Evolutionary conservation across 2,797 vertebrate species (phyloP).

Genomic region (Botia kubotai): DNA sequence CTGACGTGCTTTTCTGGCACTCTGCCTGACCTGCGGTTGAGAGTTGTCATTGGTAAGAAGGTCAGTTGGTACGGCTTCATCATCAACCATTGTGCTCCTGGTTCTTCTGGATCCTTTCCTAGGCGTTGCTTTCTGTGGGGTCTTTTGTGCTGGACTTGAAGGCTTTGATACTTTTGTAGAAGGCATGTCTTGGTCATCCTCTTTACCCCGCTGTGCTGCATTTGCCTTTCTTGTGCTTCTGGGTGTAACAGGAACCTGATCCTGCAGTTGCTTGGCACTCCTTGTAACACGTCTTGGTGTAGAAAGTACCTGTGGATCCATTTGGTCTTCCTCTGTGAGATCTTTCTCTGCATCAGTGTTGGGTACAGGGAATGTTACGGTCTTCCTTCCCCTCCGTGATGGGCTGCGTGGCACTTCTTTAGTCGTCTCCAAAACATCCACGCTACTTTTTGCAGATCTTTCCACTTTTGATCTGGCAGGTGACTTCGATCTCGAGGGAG

Average conservation of each 20-base stretch:
- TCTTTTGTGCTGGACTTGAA: constrained; percentile 54
- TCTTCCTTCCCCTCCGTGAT: constrained; percentile 66
- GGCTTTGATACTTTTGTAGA: constrained; percentile 50
- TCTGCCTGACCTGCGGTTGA: constrained; percentile 55
- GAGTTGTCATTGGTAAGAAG: constrained; percentile 16
- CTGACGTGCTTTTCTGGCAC: constrained; percentile 55
- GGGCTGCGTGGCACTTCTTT: constrained; percentile 65
- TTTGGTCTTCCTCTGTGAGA: constrained; percentile 54
- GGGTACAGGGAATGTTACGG: constrained; percentile 65
- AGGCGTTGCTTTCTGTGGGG: constrained; percentile 61
- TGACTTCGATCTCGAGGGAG: constrained; percentile 7
- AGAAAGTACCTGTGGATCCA: constrained; percentile 52
- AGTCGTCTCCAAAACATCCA: constrained; percentile 38
- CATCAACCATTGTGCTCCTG: constrained; percentile 29
- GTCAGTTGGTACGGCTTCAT: constrained; percentile 41
- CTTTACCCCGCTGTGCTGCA: constrained; percentile 38
- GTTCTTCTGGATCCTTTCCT: constrained; percentile 60
- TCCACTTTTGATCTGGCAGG: constrained; percentile 18
- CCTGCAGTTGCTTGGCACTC: constrained; percentile 67
- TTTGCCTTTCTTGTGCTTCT: constrained; percentile 74
- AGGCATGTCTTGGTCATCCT: constrained; percentile 52
- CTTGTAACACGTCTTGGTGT: constrained; percentile 74
- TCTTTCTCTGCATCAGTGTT: constrained; percentile 59
- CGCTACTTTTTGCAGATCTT: constrained; percentile 19
- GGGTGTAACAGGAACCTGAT: constrained; percentile 69